These are phyloP conservation scores for Colletes gigas DNA, from an alignment of 1,140 invertebrate genomes.

Conservation along the genomic window DNA sequence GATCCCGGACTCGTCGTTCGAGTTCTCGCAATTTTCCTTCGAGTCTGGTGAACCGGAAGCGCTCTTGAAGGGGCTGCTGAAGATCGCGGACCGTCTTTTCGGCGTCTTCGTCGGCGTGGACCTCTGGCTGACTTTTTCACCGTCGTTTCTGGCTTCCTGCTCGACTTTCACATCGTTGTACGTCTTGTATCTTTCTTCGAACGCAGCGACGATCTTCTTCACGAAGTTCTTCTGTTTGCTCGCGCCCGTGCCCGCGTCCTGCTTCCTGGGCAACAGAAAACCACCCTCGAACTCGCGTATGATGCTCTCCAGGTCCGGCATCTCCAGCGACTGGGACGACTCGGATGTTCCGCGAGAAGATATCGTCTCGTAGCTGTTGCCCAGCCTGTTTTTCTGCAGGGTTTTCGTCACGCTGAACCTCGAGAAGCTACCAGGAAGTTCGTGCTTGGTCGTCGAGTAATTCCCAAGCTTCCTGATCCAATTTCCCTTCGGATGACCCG, in stretches of 20 bases:
- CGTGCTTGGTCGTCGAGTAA: slow-evolving; percentile 18
- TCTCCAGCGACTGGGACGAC: background rate
- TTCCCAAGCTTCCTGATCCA: slow-evolving; percentile 31
- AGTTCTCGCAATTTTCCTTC: too few species aligned
- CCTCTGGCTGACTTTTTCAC: background rate
- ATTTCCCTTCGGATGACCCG: background rate
- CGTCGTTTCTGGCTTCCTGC: background rate
- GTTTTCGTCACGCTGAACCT: background rate
- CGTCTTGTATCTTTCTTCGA: slow-evolving; percentile 61
- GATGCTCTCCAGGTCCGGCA: slow-evolving; percentile 53
- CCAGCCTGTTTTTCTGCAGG: too few species aligned
- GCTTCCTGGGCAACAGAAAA: slow-evolving; percentile 49
- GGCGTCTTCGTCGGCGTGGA: rapidly evolving
- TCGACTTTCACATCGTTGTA: background rate
- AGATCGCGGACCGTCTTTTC: background rate
- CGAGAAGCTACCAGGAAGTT: background rate
- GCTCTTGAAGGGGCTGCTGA: background rate
- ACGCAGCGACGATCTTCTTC: slow-evolving; percentile 65
- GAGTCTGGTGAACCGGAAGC: rapidly evolving
- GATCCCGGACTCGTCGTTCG: background rate
- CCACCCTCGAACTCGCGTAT: slow-evolving; percentile 62
- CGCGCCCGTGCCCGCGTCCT: background rate
- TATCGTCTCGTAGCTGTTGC: rapidly evolving
- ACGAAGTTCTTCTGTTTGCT: slow-evolving; percentile 56
- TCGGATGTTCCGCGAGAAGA: background rate